Percentiles rank a stretch among this genome's conserved stretches.
Evolutionary conservation across 2,113 vertebrate genomes (phyloP).

Genomic region (Theropithecus gelada): DNA sequence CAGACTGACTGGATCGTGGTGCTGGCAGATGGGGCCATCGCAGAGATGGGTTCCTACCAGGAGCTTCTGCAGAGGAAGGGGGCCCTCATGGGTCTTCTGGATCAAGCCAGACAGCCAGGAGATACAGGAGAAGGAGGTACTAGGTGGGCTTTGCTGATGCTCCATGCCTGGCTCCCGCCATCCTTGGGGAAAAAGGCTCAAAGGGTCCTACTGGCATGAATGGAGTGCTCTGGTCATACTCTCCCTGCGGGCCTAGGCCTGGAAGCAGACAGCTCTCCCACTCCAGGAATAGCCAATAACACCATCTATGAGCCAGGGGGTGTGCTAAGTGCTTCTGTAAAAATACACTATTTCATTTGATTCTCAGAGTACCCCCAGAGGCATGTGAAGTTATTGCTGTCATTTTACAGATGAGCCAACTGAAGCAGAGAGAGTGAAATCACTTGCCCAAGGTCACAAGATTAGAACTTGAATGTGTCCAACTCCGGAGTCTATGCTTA

Average conservation of each 20-base stretch:
- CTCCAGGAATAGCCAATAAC: background rate
- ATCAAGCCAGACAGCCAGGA: conserved; percentile 29
- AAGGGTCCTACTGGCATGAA: background rate
- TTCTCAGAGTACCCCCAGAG: fast-evolving
- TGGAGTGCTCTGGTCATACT: background rate
- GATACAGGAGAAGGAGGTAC: conserved; percentile 30
- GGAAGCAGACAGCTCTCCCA: background rate
- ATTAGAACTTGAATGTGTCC: background rate
- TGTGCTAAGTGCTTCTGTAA: background rate
- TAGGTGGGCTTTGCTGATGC: background rate
- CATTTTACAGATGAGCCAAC: background rate
- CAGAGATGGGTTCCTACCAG: conserved; percentile 93
- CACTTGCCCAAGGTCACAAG: background rate
- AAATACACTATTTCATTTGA: fast-evolving
- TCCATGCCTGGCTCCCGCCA: background rate
- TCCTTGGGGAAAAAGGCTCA: background rate
- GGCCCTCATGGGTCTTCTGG: conserved; percentile 91
- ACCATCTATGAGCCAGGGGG: background rate
- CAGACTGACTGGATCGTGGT: conserved; percentile 92
- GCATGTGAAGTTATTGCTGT: fast-evolving
- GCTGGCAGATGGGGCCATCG: conserved; percentile 90
- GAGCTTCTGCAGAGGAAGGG: conserved; percentile 92
- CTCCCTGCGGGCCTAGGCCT: background rate
- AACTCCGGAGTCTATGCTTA: background rate
- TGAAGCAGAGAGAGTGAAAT: background rate